A percentile compares a stretch with the other conserved stretches of the same genome.
These are phyloP conservation scores for Drosophila quinaria DNA, from an alignment of 2,888 invertebrate genomes.

Conservation along the genomic window DNA sequence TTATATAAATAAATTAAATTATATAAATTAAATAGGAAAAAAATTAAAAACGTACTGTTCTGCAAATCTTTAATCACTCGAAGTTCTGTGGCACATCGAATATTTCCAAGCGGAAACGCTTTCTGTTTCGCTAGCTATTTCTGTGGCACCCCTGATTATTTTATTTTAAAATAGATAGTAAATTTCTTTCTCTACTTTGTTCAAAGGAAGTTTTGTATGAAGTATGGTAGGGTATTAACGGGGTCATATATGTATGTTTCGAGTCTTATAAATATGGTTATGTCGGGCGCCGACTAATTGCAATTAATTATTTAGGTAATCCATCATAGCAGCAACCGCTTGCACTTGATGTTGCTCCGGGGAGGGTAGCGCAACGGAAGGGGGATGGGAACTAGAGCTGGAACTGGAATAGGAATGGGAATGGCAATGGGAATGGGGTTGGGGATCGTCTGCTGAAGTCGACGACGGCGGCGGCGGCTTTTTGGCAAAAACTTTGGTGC, in stretches of 20 bases:
- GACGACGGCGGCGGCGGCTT: constrained; percentile 61
- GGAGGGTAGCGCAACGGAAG: constrained; percentile 7
- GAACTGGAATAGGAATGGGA: constrained; percentile 9
- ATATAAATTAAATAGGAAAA: too few species aligned
- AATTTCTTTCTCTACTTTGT: neutral
- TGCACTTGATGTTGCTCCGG: constrained; percentile 44
- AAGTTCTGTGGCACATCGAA: too few species aligned
- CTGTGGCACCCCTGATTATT: too few species aligned
- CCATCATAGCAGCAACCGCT: constrained; percentile 64
- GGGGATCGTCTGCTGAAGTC: constrained; percentile 39
- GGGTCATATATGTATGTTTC: constrained; percentile 21
- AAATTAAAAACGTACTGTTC: too few species aligned
- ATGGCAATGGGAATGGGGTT: constrained; percentile 14
- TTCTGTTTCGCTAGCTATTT: too few species aligned
- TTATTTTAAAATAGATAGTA: too few species aligned
- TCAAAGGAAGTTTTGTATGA: neutral
- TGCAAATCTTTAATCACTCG: too few species aligned
- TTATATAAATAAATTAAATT: too few species aligned
- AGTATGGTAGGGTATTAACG: constrained; percentile 27
- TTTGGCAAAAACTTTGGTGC: constrained; percentile 56
- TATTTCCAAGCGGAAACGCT: too few species aligned
- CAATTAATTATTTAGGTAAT: constrained; percentile 77
- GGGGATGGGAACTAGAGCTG: neutral
- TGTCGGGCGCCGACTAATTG: constrained; percentile 66
- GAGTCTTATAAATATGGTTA: constrained; percentile 37